Conservation (phyloP, 2,888 invertebrate genomes). For the Seladonia tumulorum region DNA sequence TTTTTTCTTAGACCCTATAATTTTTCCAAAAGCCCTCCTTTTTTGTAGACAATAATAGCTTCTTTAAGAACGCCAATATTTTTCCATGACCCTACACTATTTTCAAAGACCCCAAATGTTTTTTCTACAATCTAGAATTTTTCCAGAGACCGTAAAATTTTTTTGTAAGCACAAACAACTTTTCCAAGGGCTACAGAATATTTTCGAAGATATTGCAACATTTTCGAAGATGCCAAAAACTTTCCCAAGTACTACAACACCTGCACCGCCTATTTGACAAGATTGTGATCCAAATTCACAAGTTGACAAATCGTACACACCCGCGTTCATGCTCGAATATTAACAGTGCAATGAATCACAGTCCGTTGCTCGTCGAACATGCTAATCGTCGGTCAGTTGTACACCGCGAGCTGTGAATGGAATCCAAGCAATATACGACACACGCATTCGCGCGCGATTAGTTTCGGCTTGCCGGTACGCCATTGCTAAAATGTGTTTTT, state of each 20-base stretch:
- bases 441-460: conserved; percentile 9
- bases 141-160: too few relatives aligned
- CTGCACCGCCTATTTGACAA: neutral
- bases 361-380: neutral
- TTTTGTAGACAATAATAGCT: neutral
- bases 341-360: conserved; percentile 6
- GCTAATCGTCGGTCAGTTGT: neutral
- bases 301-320: neutral
- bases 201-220: too few relatives aligned
- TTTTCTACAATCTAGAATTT: too few relatives aligned
- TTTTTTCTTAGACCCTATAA: too few relatives aligned
- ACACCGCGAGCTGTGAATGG: conserved; percentile 1
- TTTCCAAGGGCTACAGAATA: too few relatives aligned
- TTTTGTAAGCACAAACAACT: too few relatives aligned
- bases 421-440: neutral
- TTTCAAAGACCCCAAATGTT: too few relatives aligned
- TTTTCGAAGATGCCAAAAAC: neutral
- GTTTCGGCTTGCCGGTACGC: neutral
- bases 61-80: too few relatives aligned
- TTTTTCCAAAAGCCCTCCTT: neutral
- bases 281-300: neutral
- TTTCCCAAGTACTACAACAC: neutral
- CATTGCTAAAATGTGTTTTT: neutral
- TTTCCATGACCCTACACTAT: too few relatives aligned
- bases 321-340: neutral